phyloP scores from a whole-genome alignment of 2,797 vertebrate species.

The Iguana delicatissima region DNA sequence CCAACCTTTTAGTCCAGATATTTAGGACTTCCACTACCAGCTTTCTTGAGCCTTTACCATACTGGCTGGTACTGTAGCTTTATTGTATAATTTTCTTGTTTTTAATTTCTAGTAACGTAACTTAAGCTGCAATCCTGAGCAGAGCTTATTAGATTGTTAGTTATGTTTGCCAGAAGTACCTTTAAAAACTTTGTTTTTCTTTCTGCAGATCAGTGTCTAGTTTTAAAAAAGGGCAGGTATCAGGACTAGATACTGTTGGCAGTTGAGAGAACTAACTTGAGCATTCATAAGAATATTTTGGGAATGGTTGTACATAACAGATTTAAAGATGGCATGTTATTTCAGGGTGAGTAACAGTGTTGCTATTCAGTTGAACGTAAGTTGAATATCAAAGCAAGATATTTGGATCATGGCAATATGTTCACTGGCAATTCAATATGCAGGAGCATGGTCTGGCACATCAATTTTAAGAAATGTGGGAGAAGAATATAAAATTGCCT shows the following conservation, averaged over 20 bases:
- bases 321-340: background rate
- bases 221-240: background rate
- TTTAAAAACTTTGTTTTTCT: background rate
- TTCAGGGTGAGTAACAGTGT: too few relatives aligned
- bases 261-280: background rate
- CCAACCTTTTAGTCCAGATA: too few relatives aligned
- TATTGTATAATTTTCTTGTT: too few relatives aligned
- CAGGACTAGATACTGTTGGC: background rate
- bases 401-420: background rate
- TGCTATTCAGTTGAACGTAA: background rate
- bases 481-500: background rate
- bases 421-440: background rate
- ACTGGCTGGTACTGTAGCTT: too few relatives aligned
- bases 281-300: background rate
- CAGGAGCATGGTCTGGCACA: background rate
- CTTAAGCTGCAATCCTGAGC: background rate
- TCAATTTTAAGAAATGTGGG: background rate
- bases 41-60: too few relatives aligned
- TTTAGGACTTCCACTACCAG: too few relatives aligned
- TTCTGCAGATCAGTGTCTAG: background rate
- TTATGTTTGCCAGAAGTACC: background rate
- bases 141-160: background rate
- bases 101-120: background rate
- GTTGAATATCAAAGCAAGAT: background rate
- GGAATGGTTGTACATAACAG: background rate